Percentiles rank a stretch among this genome's conserved stretches.
Conservation (phyloP, 2,113 vertebrate genomes). For the Mionectes macconnelli region DNA sequence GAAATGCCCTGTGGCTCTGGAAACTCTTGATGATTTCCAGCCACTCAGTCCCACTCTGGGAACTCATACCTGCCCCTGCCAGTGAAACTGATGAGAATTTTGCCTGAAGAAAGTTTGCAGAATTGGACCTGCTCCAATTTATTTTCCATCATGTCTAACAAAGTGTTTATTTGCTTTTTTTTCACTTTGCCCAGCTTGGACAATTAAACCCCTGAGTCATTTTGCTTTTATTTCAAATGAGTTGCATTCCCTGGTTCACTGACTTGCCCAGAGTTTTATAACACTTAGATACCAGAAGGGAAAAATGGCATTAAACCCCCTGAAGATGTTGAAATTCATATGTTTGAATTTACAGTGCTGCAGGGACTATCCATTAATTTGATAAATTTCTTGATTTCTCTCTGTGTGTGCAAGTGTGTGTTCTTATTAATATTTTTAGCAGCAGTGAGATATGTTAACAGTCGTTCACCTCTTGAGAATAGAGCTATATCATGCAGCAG, state of each 20-base stretch:
- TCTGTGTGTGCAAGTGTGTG: not conserved
- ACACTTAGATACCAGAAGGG: conserved; percentile 1
- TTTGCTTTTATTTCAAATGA: conserved; percentile 52
- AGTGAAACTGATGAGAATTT: conserved; percentile 37
- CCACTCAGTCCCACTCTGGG: not conserved
- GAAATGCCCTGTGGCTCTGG: conserved; percentile 18
- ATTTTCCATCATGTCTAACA: conserved; percentile 42
- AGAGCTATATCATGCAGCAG: not conserved
- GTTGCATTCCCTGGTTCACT: not conserved
- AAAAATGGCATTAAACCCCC: conserved; percentile 23
- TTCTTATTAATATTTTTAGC: not conserved
- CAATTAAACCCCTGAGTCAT: conserved; percentile 59
- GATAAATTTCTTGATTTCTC: conserved; percentile 35
- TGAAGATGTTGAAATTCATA: conserved; percentile 42
- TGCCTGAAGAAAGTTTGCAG: conserved; percentile 36
- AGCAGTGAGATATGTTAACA: not conserved
- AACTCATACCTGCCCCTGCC: not conserved
- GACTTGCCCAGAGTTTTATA: conserved; percentile 24
- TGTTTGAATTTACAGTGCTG: conserved; percentile 35
- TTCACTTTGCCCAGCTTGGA: not conserved
- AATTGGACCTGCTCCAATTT: conserved; percentile 19
- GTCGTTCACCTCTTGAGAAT: not conserved
- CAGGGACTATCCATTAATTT: conserved; percentile 28
- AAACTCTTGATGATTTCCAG: conserved; percentile 36
- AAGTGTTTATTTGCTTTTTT: conserved; percentile 40